Evolutionary conservation across 1,140 invertebrate genomes (phyloP), one percentile per base, ranked within the genome.

Genomic region (Drosophila lini): DNA sequence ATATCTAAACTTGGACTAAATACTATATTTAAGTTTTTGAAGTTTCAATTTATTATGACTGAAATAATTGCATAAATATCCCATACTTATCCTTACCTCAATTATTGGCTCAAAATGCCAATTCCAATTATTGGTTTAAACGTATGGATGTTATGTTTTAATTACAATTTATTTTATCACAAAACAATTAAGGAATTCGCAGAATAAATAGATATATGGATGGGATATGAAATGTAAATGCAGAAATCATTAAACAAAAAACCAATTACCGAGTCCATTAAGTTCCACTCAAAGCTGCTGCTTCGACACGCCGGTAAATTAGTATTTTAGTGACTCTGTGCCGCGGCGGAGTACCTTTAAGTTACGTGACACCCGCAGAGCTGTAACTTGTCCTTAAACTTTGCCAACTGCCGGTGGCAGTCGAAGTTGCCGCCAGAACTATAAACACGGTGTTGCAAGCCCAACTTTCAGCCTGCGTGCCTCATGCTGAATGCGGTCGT

Each of bases 291-390:
- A 38, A 57, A 57, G n/a, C 28, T 13, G 7, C 44, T 58, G 7
- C 64, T 52, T 34, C 38, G 10, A 32, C 32, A 38, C 55, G n/a
- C 22, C 16, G 8, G n/a, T 31, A 53, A 65, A 69, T 53, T 53
- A 67, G 65, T 64, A 64, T 53, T 65, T 67, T 25, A 48, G 31
- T 31, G 31, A 65, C 42, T 75, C 31, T 40, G 52, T 40, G 22
- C 57, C 48, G 11, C 10, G 22, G 31, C 9, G 9, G 19, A 45
- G 47, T 36, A 36, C 68, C 68, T 45, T 61, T 47, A 53, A 74
- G 48, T 40, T 45, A 74, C 70, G 70, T 74, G 70, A 73, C 70
- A 59, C 65, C 16, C 9, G n/a, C 53, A 59, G 31, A 19, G 53
- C 40, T 48, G 42, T 41, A 62, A 53, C 13, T 62, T 74, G 40